Base-by-base conservation (phyloP, 2,888 invertebrate species). In the Polyploca ridens region DNA sequence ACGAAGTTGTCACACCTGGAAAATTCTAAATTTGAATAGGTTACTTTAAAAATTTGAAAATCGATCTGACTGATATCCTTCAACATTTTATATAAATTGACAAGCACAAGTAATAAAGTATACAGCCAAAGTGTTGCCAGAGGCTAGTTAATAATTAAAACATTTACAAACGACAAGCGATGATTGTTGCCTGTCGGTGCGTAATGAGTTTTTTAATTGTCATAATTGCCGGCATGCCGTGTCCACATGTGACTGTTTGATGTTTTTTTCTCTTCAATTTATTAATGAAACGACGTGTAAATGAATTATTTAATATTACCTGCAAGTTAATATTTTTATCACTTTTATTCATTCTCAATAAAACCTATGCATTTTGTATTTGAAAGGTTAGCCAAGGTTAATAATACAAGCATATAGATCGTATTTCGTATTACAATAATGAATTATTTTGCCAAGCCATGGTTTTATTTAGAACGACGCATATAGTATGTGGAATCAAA, bases 161-260 rank as follows among this genome's bases (percentile, higher is more conserved):
- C 13, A 63, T 63, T 46, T 35, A 82, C 80, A 70, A 72, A 75
- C 75, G 75, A 71, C 76, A 74, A 69, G 68, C 76, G 79, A 75
- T 83, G 79, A 86, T 84, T 83, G 82, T 72, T 73, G 75, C 75
- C 75, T 78, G 77, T 66, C 76, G 71, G 76, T 74, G 66, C 72
- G 78, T 84, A 83, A 81, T 85, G 81, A 83, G 75, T 82, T 85
- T 86, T 88, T 87, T 87, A 85, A 86, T 85, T 81, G 77, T 74
- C 64, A 67, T 76, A 80, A 87, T 85, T 81, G 78, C 63, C 41
- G 63, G 66, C 66, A 69, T 67, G 74, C 67, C 65, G 67, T 73
- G 76, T 76, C 69, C 72, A 75, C 69, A 61, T 71, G 69, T 62
- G 59, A 33, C 11, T 11, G 19, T 27, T 19, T 19, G 19, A 54